Base-by-base conservation (phyloP, 2,113 vertebrate species). In the Elachura formosa region DNA sequence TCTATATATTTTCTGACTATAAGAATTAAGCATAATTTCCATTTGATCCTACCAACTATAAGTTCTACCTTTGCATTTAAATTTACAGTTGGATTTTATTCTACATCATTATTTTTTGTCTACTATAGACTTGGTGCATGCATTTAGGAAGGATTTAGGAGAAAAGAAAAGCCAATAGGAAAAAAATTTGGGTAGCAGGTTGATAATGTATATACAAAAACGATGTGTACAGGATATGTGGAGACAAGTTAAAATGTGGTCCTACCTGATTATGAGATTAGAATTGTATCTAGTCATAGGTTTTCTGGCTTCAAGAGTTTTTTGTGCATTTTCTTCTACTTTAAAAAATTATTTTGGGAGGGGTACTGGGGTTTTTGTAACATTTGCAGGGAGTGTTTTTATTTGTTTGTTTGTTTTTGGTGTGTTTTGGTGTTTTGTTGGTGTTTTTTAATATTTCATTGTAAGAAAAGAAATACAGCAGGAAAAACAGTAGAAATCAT, bases 271-370 rank as follows among this genome's bases (percentile, higher is more conserved):
- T 34, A n/a, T 18, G 22, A 40, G 45, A 58, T 72, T 16, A 12
- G 18, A 91, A 64, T 11, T 19, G 13, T 31, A 38, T 31, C 4
- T 36, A 17, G 0, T 0, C 22, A 8, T 23, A 66, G 2, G 3
- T 3, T 40, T 52, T 52, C 5, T 29, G 33, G 7, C 2, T 33
- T 66, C 4, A 8, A 33, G 4, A 9, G 1, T 0, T 9, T 46
- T 64, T 64, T 49, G 10, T 20, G 15, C 4, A 17, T 26, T 26
- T 75, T 67, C 7, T 58, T 59, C 15, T 6, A 18, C 8, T 41
- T 36, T 41, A 22, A 9, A 5, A 2, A 36, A 40, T 56, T 31
- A 41, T 22, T 26, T 41, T n/a, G 2, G 5, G 13, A 16, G 22
- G 8, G 10, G 29, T 21, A 24, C 15, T 59, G 5, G 6, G 9